Evolutionary conservation across 2,888 invertebrate genomes (phyloP), one percentile per base, ranked within the genome.

Genomic region (Amblyjoppa fuscipennis): DNA sequence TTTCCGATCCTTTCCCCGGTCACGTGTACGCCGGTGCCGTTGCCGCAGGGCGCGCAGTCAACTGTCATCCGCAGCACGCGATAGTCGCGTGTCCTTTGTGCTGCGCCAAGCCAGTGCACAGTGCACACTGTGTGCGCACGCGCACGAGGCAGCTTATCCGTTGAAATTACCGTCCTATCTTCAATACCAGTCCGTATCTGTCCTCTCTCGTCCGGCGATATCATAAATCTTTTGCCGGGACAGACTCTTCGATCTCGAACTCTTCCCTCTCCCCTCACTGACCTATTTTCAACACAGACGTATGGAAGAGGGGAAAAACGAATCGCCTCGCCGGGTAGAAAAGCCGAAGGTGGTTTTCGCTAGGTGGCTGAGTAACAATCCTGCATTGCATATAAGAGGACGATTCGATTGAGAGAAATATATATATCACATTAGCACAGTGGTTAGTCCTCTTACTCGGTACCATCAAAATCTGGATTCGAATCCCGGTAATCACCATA

Each of bases 61-160:
- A 86, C 87, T 87, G 87, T 87, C 87, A 87, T 87, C 82, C 82
- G 74, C 86, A 84, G 86, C 85, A 87, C 87, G 83, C 83, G 85
- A 85, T 77, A 61, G 87, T 87, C 87, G 83, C 85, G 87, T 87
- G 87, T 79, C 83, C 83, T 81, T 85, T 85, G 83, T 85, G 7
- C 34, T 49, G 41, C 64, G 53, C 13, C 51, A 66, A 66, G 38
- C 66, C 61, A 56, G 53, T 77, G 77, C 68, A 56, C 68, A 41
- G 68, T 53, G 66, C 31, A 34, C 34, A 34, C 34, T 64, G 20
- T 51, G 34, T 9, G 70, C 31, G 31, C 70, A 71, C 53, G 31
- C 45, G 66, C 76, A 51, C 66, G 53, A 66, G 68, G 68, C 77
- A 28, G 68, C 77, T 56, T 68, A 77, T 53, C 38, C 56, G 77